Evolutionary conservation across 2,113 vertebrate species (phyloP), one percentile per base, ranked within the genome.

Genomic region (Zootoca vivipara): DNA sequence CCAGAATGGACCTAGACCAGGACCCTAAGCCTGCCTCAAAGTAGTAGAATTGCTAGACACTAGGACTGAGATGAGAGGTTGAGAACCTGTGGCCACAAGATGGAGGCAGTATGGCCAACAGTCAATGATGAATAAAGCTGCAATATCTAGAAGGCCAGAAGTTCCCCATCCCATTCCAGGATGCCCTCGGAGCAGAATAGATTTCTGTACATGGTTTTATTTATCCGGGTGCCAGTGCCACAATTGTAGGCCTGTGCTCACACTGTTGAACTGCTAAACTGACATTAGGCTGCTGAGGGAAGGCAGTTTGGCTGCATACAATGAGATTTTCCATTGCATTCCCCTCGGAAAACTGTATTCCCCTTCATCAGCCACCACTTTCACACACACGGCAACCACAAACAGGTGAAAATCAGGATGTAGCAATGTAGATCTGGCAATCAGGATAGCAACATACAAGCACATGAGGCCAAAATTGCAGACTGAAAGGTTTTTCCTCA

Each of bases 301-400:
- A 92, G 80, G 88, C 85, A 12, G 83, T 80, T 87, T 95, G 81
- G 91, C 93, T 94, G 92, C 95, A 93, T 89, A 95, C 46, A 52
- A 12, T 52, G 46, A 52, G 10, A 52, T 52, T 52, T 52, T 52
- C 46, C 46, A 52, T 52, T 52, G 46, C 35, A 62, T 81, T 35
- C n/a, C 20, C n/a, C 80, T 84, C 91, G 78, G 46, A 52, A 52
- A 52, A 52, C 89, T 92, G 20, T 3, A 79, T 86, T 90, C 83
- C 88, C 90, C 75, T 70, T 8, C 1, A 56, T 90, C 74, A 86
- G 70, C 15, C 16, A 85, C n/a, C 52, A 58, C 70, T 92, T 46
- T 87, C 22, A 35, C 83, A 83, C 85, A 78, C 84, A 67, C 40
- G 10, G 89, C 35, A 89, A 42, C 88, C 56, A 58, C 30, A 88